Conservation (phyloP, 2,797 vertebrate species). For the Eremophila alpestris region DNA sequence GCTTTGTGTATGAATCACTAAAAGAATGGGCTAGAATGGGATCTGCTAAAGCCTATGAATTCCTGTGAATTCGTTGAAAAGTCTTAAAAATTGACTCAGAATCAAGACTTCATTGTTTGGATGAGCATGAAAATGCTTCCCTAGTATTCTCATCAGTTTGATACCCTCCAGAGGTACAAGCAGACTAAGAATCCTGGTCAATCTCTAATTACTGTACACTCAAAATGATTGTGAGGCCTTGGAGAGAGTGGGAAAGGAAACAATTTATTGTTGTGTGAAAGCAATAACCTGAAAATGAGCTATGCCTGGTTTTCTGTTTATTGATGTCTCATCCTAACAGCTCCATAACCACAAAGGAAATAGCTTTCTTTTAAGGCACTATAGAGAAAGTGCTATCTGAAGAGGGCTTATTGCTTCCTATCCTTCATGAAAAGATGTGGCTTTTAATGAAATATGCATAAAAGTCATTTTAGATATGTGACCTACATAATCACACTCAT, state of each 20-base stretch:
- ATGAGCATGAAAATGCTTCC: not conserved
- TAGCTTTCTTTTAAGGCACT: not conserved
- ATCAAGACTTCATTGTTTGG: not conserved
- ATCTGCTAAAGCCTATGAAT: not conserved
- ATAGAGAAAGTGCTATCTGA: not conserved
- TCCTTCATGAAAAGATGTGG: not conserved
- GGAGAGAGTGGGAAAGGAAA: not conserved
- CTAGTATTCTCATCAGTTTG: not conserved
- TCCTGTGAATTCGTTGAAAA: not conserved
- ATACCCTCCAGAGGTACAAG: not conserved
- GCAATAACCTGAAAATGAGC: not conserved
- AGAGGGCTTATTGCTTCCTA: not conserved
- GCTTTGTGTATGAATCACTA: not conserved
- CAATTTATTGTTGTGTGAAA: not conserved
- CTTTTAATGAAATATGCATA: constrained; percentile 53
- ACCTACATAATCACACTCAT: constrained; percentile 33
- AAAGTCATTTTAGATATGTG: constrained; percentile 29
- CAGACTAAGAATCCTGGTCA: not conserved
- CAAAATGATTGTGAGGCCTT: not conserved
- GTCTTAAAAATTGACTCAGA: not conserved
- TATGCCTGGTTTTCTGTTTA: not conserved
- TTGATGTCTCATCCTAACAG: not conserved
- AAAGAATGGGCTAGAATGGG: not conserved
- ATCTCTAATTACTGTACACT: not conserved
- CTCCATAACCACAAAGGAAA: constrained; percentile 12